phyloP scores from a whole-genome alignment of 2,888 invertebrate genomes.

The Eutolmus rufibarbis region DNA sequence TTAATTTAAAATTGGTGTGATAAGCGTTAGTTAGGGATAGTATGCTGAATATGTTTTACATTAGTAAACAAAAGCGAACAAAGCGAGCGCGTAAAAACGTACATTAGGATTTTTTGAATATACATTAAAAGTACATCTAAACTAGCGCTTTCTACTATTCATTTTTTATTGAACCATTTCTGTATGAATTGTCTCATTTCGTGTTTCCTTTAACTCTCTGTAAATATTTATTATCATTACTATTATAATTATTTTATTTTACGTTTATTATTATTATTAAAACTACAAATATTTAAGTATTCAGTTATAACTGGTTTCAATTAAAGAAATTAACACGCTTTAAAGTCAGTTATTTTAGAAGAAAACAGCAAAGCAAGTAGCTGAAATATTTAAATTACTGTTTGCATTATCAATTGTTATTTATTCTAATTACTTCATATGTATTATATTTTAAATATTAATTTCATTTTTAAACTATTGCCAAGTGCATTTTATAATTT shows the following conservation, averaged over 20 bases:
- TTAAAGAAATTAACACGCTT: constrained; percentile 12
- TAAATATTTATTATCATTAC: constrained; percentile 40
- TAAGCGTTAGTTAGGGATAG: constrained; percentile 29
- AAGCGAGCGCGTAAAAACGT: neutral
- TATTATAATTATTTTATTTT: constrained; percentile 3
- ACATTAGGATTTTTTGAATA: neutral
- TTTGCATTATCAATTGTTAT: constrained; percentile 34
- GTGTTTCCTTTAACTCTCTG: constrained; percentile 19
- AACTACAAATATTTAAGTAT: constrained; percentile 27
- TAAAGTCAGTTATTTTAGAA: constrained; percentile 16
- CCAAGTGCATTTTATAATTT: constrained; percentile 5
- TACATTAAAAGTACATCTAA: neutral
- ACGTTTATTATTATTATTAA: neutral
- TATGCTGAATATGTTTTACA: neutral
- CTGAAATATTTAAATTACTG: constrained; percentile 1
- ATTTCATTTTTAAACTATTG: constrained; percentile 18
- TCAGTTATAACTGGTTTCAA: neutral
- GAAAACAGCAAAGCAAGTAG: neutral
- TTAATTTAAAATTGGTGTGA: constrained; percentile 10
- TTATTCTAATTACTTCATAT: constrained; percentile 34
- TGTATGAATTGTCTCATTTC: constrained; percentile 14
- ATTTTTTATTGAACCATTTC: neutral
- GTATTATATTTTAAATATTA: constrained; percentile 31
- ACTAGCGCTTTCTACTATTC: neutral
- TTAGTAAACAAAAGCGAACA: neutral